Percentiles rank a stretch among this genome's conserved stretches.
These are phyloP conservation scores for Paguma larvata DNA, from an alignment of 2,797 vertebrate genomes.

Conservation along the genomic window DNA sequence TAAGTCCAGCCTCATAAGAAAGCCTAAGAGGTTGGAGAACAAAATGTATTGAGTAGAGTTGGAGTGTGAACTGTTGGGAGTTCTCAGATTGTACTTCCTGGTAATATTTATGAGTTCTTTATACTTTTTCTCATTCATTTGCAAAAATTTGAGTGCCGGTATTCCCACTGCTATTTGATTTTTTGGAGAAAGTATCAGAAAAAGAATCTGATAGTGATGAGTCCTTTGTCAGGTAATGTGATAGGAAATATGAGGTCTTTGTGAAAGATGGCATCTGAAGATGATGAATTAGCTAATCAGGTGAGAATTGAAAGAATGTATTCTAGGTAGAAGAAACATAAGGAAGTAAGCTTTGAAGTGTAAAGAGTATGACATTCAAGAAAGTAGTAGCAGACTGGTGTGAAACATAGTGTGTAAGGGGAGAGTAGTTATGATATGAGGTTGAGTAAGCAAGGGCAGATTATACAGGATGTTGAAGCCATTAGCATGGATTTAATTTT, in stretches of 20 bases:
- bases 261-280: not conserved
- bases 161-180: conserved; percentile 11
- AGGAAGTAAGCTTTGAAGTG: not conserved
- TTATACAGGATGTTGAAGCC: not conserved
- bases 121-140: not conserved
- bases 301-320: not conserved
- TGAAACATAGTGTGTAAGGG: not conserved
- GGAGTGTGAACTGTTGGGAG: not conserved
- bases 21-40: not conserved
- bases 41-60: not conserved
- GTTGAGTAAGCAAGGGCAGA: not conserved
- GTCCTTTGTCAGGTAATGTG: not conserved
- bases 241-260: not conserved
- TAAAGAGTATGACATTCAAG: not conserved
- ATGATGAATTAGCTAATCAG: not conserved
- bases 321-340: not conserved
- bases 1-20: not conserved
- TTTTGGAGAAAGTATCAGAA: not conserved
- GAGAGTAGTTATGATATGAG: not conserved
- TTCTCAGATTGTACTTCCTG: conserved; percentile 54
- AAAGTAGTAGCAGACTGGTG: not conserved
- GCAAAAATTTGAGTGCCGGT: conserved; percentile 17
- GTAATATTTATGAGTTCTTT: not conserved
- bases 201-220: not conserved
- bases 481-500: conserved; percentile 45